Percentiles rank a stretch among this genome's conserved stretches.
These are phyloP conservation scores for Arothron firmamentum DNA, from an alignment of 2,113 vertebrate genomes.

Conservation along the genomic window DNA sequence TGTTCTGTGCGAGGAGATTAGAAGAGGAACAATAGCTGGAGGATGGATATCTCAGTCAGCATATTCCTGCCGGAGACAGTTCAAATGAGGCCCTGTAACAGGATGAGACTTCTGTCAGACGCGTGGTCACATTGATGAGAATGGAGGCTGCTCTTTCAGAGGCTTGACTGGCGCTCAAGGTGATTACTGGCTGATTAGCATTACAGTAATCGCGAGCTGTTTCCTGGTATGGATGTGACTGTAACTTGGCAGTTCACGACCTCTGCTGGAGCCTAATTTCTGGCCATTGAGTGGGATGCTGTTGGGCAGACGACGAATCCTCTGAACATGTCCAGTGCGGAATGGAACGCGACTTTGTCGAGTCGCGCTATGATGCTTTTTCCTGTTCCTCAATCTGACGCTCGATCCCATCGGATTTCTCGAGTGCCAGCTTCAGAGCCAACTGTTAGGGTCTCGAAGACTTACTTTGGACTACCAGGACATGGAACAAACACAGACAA, in stretches of 20 bases:
- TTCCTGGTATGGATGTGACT: conserved; percentile 47
- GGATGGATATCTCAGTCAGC: conserved; percentile 54
- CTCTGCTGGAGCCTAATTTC: conserved; percentile 28
- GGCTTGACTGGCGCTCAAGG: conserved; percentile 51
- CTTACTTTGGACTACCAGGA: no score
- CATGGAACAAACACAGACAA: no score
- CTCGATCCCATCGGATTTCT: neutral
- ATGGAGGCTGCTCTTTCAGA: conserved; percentile 36
- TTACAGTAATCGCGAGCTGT: conserved; percentile 54
- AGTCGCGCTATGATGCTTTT: conserved; percentile 18
- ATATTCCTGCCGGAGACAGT: conserved; percentile 37
- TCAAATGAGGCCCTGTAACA: conserved; percentile 40
- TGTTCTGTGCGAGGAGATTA: conserved; percentile 35
- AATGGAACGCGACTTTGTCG: conserved; percentile 29
- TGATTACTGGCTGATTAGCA: conserved; percentile 62
- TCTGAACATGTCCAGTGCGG: conserved; percentile 18
- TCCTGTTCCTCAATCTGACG: conserved; percentile 10
- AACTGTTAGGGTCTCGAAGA: no score
- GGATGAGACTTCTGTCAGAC: conserved; percentile 50
- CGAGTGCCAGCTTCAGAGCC: no score
- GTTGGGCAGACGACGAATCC: conserved; percentile 29
- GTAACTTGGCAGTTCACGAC: conserved; percentile 41
- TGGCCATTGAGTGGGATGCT: conserved; percentile 29
- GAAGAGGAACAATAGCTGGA: conserved; percentile 38
- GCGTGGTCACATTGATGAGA: conserved; percentile 57